Evolutionary conservation across 2,113 vertebrate species (phyloP), one percentile per base, ranked within the genome.

Genomic region (Burhinus oedicnemus): DNA sequence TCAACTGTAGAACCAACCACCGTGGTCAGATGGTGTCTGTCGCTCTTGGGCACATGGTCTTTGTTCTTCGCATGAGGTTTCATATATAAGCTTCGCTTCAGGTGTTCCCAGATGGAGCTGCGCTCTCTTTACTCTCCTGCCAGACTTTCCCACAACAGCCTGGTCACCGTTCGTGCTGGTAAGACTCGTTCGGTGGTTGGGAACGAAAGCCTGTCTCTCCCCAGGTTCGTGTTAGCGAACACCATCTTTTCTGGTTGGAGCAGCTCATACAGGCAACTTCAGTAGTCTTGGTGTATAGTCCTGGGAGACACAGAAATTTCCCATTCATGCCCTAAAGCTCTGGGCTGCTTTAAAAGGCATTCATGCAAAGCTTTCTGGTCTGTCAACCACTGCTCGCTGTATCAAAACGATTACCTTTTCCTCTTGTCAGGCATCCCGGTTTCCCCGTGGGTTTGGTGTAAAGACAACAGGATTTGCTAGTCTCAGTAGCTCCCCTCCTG

Each of bases 341-440:
- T 68, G 74, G 65, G 57, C 47, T 94, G 26, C 40, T 87, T 84
- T 25, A 51, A 54, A 87, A 79, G 38, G 57, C 38, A 13, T 75
- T 60, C 96, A 93, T 95, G 96, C 89, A 93, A 96, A 96, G 65
- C n/a, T 83, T 96, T 94, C 93, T 96, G 89, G 84, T 95, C 84
- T 96, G 70, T 72, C 87, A 93, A 61, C 81, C 62, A 14, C 40
- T 4, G 91, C 69, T 79, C 30, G 47, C 74, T 90, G 0, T 87
- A 93, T 87, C 84, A 94, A 72, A 91, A 89, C 64, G 38, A 82
- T 72, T 81, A 42, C 74, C 69, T 89, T 95, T 82, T 57, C 52
- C 57, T 90, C 83, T 40, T 58, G 60, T 78, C 80, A 87, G 83
- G 49, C 62, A 34, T 64, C 77, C 81, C 29, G 0, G 44, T 84